Evolutionary conservation across 2,113 vertebrate species (phyloP).

Genomic region (Plestiodon gilberti): DNA sequence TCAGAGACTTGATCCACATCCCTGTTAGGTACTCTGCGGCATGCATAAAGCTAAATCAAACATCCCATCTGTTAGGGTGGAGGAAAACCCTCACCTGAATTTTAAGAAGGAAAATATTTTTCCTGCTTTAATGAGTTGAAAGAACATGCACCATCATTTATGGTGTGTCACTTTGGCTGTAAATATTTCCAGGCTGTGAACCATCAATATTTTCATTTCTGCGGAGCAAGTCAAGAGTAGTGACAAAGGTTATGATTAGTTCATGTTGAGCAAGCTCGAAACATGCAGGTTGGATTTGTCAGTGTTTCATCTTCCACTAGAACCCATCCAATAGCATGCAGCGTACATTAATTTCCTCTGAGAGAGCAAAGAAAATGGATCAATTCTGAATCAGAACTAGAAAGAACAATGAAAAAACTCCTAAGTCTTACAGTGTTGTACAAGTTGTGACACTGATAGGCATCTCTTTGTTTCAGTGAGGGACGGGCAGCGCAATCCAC

Average conservation of each 20-base stretch:
- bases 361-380: slow-evolving; percentile 56
- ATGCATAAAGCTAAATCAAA: neutral
- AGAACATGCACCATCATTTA: slow-evolving; percentile 61
- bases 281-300: slow-evolving; percentile 48
- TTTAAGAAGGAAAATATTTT: slow-evolving; percentile 47
- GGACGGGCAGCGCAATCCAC: neutral
- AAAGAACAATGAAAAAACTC: neutral
- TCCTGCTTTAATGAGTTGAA: slow-evolving; percentile 45
- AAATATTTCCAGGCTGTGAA: slow-evolving; percentile 63
- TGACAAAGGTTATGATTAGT: slow-evolving; percentile 51
- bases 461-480: neutral
- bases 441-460: neutral
- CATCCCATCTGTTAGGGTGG: neutral
- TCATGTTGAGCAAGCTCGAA: slow-evolving; percentile 58
- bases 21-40: neutral
- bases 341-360: slow-evolving; percentile 47
- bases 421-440: neutral
- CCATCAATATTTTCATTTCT: slow-evolving; percentile 63
- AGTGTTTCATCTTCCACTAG: slow-evolving; percentile 43
- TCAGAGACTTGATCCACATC: too few species aligned
- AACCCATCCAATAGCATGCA: slow-evolving; percentile 32
- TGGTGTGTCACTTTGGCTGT: slow-evolving; percentile 46
- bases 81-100: slow-evolving; percentile 40
- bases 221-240: slow-evolving; percentile 55
- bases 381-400: slow-evolving; percentile 18